Evolutionary conservation across 1,140 invertebrate genomes (phyloP), one percentile per base, ranked within the genome.

Genomic region (Penaeus chinensis): DNA sequence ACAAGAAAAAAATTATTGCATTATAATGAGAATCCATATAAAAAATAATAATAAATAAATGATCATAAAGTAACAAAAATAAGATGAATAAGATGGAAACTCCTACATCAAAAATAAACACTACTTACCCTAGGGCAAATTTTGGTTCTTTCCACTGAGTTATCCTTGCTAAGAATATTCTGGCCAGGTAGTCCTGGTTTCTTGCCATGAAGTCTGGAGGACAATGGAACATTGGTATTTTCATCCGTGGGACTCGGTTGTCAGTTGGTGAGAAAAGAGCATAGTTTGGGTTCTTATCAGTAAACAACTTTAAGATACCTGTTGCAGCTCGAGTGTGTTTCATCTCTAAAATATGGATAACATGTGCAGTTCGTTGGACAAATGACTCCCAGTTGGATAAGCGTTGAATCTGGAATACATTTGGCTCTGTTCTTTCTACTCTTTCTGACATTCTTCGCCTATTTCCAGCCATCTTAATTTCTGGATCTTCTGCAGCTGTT

Each of bases 231-330:
- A 93, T 92, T 66, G 94, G 93, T 89, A 98, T 94, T 90, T 94
- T 93, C 81, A 97, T 93, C 24, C 94, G 92, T 18, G 96, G 96
- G 47, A 97, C 91, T 88, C 95, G 93, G 87, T 93, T 92, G 92
- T 98, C 96, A 83, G 94, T 93, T 0, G 96, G 96, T 71, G 94
- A 92, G 91, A 97, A 96, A 19, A 95, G 90, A 7, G 94, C 94
- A 89, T 91, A 92, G 10, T 92, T 92, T 78, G 93, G 92, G 90
- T 94, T 94, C 89, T 93, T 93, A 90, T 95, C 94, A 24, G 91
- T 90, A 92, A 94, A 93, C 32, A 93, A 91, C 91, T 94, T 94
- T 82, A 97, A 91, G 82, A 91, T 92, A 8, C 96, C 96, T 84
- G 96, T 93, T 80, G 94, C 94, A 81, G 92, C 93, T 86, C 96